phyloP scores from a whole-genome alignment of 2,797 vertebrate species.

The Melanotaenia maccullochi region DNA sequence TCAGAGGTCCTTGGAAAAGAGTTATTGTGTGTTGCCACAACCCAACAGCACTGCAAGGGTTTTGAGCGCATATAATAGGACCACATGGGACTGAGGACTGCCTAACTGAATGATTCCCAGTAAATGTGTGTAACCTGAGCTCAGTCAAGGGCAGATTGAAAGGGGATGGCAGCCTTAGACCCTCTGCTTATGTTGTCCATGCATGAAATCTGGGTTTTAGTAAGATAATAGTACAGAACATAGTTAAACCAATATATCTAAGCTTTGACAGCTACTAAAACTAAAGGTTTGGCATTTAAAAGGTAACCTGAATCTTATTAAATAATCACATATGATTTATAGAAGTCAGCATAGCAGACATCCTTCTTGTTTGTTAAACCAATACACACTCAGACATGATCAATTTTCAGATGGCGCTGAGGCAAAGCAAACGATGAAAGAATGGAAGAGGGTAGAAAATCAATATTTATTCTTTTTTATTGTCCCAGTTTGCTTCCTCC shows the following conservation, averaged over 20 bases:
- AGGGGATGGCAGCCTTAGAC: conserved; percentile 19
- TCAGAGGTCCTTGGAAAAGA: conserved; percentile 63
- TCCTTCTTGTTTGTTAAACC: conserved; percentile 40
- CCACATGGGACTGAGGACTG: conserved; percentile 70
- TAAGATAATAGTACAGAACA: not conserved
- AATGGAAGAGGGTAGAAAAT: conserved; percentile 51
- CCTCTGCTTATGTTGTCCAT: conserved; percentile 21
- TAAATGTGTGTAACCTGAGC: conserved; percentile 70
- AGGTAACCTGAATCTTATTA: conserved; percentile 31
- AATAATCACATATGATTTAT: conserved; percentile 78
- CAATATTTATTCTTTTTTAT: conserved; percentile 71
- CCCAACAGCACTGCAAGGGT: conserved; percentile 41
- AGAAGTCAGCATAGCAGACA: conserved; percentile 62
- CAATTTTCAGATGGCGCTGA: conserved; percentile 59
- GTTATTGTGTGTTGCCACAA: conserved; percentile 62
- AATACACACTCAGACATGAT: conserved; percentile 47
- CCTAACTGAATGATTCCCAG: conserved; percentile 30
- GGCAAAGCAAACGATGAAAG: conserved; percentile 28
- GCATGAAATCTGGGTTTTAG: not conserved
- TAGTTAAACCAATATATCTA: not conserved
- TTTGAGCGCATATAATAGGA: conserved; percentile 69
- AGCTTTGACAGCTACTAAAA: not conserved
- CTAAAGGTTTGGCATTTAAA: conserved; percentile 7
- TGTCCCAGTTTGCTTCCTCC: conserved; percentile 32
- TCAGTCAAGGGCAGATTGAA: conserved; percentile 56